These are phyloP conservation scores for Dunckerocampus dactyliophorus DNA, from an alignment of 2,113 vertebrate genomes.

Conservation along the genomic window DNA sequence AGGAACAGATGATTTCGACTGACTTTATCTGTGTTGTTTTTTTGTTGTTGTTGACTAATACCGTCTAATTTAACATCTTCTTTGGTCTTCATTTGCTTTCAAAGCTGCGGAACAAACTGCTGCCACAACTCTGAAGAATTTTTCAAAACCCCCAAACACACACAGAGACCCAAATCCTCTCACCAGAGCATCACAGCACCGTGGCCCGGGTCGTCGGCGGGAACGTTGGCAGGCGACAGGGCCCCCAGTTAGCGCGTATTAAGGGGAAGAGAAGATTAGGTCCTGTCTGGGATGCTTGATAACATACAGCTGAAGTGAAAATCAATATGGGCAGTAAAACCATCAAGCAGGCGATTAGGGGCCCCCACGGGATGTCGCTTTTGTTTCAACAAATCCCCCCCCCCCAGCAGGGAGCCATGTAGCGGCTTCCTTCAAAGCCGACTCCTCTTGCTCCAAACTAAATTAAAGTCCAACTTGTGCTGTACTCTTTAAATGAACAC, in stretches of 20 bases:
- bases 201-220: not conserved
- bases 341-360: not conserved
- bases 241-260: slow-evolving; percentile 57
- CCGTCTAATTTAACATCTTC: too few relatives aligned
- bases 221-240: slow-evolving; percentile 35
- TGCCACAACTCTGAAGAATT: slow-evolving; percentile 27
- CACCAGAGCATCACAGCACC: not conserved
- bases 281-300: slow-evolving; percentile 59
- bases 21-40: too few relatives aligned
- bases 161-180: slow-evolving; percentile 36
- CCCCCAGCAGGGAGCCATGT: slow-evolving; percentile 19
- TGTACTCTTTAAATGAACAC: too few relatives aligned
- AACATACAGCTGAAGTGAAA: slow-evolving; percentile 36
- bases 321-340: slow-evolving; percentile 50
- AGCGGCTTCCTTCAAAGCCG: slow-evolving; percentile 7
- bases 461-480: too few relatives aligned
- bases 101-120: too few relatives aligned
- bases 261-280: slow-evolving; percentile 64
- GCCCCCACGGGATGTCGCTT: slow-evolving; percentile 8
- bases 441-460: not conserved
- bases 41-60: too few relatives aligned
- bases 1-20: too few relatives aligned
- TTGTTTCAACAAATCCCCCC: slow-evolving; percentile 32
- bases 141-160: slow-evolving; percentile 32
- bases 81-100: too few relatives aligned